Evolutionary conservation across 2,797 vertebrate genomes (phyloP).

Genomic region (Helostoma temminkii): DNA sequence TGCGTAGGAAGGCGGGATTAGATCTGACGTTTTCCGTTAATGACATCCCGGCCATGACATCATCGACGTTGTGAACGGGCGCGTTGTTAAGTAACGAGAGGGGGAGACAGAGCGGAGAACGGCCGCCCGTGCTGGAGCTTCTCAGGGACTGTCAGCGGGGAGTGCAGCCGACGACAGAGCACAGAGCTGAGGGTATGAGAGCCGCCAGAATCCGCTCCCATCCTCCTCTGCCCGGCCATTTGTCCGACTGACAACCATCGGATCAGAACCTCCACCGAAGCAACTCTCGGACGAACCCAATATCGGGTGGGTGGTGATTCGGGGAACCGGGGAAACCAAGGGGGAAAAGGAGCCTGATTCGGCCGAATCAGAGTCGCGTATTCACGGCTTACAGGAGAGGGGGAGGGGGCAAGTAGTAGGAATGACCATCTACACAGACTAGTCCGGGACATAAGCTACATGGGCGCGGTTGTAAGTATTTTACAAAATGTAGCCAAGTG

Average conservation of each 20-base stretch:
- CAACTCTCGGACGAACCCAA: constrained; percentile 84
- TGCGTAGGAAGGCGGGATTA: constrained; percentile 8
- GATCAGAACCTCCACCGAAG: constrained; percentile 85
- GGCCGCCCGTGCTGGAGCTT: constrained; percentile 66
- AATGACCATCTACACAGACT: constrained; percentile 56
- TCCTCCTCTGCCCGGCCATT: constrained; percentile 83
- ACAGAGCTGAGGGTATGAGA: constrained; percentile 82
- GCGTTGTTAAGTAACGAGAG: constrained; percentile 79
- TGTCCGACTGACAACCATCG: constrained; percentile 86
- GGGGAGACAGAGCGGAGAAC: constrained; percentile 68
- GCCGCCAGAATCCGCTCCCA: constrained; percentile 90
- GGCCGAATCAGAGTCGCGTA: constrained; percentile 70
- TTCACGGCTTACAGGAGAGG: constrained; percentile 76
- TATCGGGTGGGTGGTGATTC: constrained; percentile 83
- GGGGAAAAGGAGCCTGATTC: constrained; percentile 84
- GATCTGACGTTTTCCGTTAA: constrained; percentile 51
- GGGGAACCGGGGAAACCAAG: constrained; percentile 81
- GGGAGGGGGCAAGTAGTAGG: constrained; percentile 74
- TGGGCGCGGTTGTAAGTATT: constrained; percentile 70
- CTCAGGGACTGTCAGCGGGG: constrained; percentile 81
- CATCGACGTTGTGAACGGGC: constrained; percentile 74
- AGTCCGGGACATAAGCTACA: constrained; percentile 35
- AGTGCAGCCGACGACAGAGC: constrained; percentile 77
- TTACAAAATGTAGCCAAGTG: constrained; percentile 20
- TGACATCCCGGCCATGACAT: constrained; percentile 73